A percentile compares a stretch with the other conserved stretches of the same genome.
Conservation (phyloP, 2,888 invertebrate genomes). For the Chironomus tentans region DNA sequence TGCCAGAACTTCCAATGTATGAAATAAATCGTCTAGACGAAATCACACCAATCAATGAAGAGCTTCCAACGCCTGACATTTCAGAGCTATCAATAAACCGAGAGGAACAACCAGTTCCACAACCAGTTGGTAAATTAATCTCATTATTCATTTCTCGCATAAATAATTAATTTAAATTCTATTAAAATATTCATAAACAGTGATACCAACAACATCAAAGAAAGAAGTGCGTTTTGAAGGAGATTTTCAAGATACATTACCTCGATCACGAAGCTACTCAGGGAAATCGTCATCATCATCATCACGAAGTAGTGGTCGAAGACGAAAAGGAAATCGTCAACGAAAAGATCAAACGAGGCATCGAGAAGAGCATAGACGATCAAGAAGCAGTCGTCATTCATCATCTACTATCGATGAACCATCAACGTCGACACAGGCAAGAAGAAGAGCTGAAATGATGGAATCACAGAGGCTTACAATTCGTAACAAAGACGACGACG, state of each 20-base stretch:
- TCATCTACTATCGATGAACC: neutral
- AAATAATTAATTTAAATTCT: too few species aligned
- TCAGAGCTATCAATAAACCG: neutral
- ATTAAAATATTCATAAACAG: neutral
- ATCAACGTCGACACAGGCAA: neutral
- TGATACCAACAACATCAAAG: slow-evolving; percentile 31
- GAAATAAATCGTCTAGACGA: neutral
- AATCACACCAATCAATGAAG: slow-evolving; percentile 14
- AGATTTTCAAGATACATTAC: slow-evolving; percentile 41
- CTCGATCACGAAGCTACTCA: slow-evolving; percentile 48
- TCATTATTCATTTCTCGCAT: neutral
- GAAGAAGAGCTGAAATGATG: slow-evolving; percentile 28
- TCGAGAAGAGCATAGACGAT: neutral
- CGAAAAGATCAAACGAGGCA: neutral
- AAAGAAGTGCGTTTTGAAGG: slow-evolving; percentile 43
- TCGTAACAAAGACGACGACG: slow-evolving; percentile 31
- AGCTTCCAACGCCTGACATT: slow-evolving; percentile 16
- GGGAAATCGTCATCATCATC: slow-evolving; percentile 35
- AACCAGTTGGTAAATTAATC: slow-evolving; percentile 3
- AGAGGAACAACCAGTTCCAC: slow-evolving; percentile 3
- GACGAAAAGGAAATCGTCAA: slow-evolving; percentile 22
- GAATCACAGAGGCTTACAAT: slow-evolving; percentile 34
- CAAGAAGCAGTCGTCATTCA: neutral
- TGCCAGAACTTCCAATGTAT: slow-evolving; percentile 47
- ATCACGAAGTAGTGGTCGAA: slow-evolving; percentile 21